phyloP scores from a whole-genome alignment of 2,888 invertebrate species.

The Xestia ashworthii region DNA sequence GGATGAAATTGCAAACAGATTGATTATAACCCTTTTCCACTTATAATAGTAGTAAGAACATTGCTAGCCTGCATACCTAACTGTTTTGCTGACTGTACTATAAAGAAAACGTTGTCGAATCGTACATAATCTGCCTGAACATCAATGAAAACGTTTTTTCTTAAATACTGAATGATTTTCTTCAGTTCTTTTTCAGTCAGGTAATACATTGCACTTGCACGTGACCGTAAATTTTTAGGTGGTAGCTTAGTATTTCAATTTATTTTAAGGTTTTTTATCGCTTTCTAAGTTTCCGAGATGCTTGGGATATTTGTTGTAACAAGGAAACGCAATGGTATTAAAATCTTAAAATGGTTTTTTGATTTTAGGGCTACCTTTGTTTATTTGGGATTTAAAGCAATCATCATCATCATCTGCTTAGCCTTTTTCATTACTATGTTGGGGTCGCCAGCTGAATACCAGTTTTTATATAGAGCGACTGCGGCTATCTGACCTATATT shows the following conservation, averaged over 20 bases:
- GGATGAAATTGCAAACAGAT: too few species aligned
- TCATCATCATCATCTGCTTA: not conserved
- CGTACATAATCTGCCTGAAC: not conserved
- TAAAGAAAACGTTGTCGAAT: too few species aligned
- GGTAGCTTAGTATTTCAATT: conserved; percentile 29
- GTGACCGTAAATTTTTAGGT: conserved; percentile 31
- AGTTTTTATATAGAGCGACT: too few species aligned
- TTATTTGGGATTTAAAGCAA: not conserved
- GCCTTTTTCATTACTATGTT: not conserved
- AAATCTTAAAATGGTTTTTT: not conserved
- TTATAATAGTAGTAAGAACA: too few species aligned
- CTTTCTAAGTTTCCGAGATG: not conserved
- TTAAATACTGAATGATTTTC: conserved; percentile 1
- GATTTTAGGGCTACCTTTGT: not conserved
- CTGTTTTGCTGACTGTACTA: too few species aligned
- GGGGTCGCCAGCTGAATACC: not conserved
- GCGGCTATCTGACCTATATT: too few species aligned
- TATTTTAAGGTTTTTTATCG: not conserved
- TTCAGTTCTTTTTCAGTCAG: not conserved
- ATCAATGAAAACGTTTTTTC: not conserved
- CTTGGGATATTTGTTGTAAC: not conserved
- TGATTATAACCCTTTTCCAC: too few species aligned
- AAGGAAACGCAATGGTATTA: not conserved
- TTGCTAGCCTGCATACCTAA: too few species aligned
- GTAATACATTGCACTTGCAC: conserved; percentile 18